Conservation (phyloP, 1,140 invertebrate species). For the Dolichoris vasculosae region DNA sequence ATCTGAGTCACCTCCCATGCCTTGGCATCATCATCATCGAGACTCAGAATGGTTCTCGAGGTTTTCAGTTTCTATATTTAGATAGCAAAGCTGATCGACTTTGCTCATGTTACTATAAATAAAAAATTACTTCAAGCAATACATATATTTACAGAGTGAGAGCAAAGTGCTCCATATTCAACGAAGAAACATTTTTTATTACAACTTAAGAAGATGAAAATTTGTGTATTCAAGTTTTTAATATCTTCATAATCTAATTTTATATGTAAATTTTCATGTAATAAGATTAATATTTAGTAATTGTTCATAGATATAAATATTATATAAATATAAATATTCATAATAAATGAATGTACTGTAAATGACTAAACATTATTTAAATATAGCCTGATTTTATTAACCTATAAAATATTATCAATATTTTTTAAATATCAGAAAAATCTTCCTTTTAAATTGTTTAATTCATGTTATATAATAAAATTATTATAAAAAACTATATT, state of each 20-base stretch:
- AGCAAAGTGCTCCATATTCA: not conserved
- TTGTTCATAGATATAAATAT: no score
- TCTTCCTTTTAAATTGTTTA: no score
- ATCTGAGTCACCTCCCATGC: not conserved
- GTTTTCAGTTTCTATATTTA: slow-evolving; percentile 63
- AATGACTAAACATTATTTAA: no score
- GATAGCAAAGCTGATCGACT: slow-evolving; percentile 28
- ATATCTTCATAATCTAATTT: not conserved
- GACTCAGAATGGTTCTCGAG: slow-evolving; percentile 12
- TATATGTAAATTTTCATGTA: no score
- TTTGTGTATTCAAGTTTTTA: not conserved
- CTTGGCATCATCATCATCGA: not conserved
- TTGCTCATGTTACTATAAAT: slow-evolving; percentile 58
- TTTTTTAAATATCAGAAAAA: no score
- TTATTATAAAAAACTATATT: no score
- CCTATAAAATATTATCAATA: no score
- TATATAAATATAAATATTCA: no score
- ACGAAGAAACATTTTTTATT: not conserved
- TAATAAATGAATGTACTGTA: no score
- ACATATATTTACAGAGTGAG: not conserved
- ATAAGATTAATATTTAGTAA: no score
- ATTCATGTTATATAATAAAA: no score
- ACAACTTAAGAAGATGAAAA: not conserved
- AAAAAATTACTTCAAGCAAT: slow-evolving; percentile 44
- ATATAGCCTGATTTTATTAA: no score